A percentile compares a stretch with the other conserved stretches of the same genome.
Conservation (phyloP, 2,113 vertebrate species). For the Brevimyrus niger region DNA sequence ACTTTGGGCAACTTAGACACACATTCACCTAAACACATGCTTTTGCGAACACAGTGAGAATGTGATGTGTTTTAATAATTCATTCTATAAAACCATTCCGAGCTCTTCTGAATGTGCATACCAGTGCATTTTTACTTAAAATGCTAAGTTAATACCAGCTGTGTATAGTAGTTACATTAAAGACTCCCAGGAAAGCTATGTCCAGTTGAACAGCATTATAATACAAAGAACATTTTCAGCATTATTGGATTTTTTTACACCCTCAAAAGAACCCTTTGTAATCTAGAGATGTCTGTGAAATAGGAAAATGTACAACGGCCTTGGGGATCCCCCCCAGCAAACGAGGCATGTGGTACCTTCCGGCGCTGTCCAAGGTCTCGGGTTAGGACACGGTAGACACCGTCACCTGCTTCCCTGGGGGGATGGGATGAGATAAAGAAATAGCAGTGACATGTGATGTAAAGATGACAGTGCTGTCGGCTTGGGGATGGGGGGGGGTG, state of each 20-base stretch:
- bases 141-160: not conserved
- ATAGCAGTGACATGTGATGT: not conserved
- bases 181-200: not conserved
- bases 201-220: not conserved
- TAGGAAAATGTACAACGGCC: not conserved
- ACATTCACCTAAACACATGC: not conserved
- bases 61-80: not conserved
- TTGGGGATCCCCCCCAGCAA: not conserved
- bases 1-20: not conserved
- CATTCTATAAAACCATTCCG: not conserved
- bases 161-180: not conserved
- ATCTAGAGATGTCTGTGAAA: not conserved
- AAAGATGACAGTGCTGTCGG: not conserved
- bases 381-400: not conserved
- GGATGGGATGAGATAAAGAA: not conserved
- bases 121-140: not conserved
- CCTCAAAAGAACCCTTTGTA: not conserved
- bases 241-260: not conserved
- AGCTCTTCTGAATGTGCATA: not conserved
- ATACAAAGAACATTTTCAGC: not conserved
- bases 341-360: not conserved
- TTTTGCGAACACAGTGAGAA: not conserved
- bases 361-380: not conserved
- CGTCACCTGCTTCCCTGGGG: not conserved
- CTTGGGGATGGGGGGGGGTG: not conserved